These are phyloP conservation scores for Morpho deidamia DNA, from an alignment of 2,888 invertebrate genomes.

Conservation along the genomic window DNA sequence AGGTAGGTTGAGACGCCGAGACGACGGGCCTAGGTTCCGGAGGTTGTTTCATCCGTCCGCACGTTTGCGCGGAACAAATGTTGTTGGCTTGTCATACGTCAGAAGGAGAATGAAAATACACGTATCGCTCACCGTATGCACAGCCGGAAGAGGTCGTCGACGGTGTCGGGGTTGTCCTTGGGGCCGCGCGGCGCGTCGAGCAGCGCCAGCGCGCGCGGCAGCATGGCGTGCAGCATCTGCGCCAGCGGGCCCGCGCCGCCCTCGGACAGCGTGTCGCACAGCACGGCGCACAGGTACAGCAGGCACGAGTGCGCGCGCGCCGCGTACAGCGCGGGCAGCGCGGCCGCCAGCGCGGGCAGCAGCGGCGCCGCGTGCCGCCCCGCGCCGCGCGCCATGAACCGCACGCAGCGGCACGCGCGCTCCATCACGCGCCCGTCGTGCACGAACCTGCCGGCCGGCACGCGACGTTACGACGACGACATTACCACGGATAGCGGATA, in stretches of 20 bases:
- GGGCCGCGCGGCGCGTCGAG: constrained; percentile 86
- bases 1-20: too few relatives aligned
- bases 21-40: too few relatives aligned
- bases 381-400: constrained; percentile 93
- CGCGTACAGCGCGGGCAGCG: constrained; percentile 86
- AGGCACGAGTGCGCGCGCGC: constrained; percentile 84
- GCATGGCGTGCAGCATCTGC: constrained; percentile 92
- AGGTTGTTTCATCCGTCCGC: too few relatives aligned
- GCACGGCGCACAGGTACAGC: constrained; percentile 90
- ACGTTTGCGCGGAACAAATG: too few relatives aligned
- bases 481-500: too few relatives aligned
- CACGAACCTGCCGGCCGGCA: constrained; percentile 38
- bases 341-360: constrained; percentile 84
- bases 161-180: constrained; percentile 96
- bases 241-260: constrained; percentile 86
- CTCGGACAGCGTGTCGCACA: constrained; percentile 85
- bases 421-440: constrained; percentile 93
- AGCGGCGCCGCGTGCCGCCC: constrained; percentile 86
- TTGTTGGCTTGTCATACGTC: too few relatives aligned
- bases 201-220: constrained; percentile 88
- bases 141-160: constrained; percentile 96
- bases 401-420: constrained; percentile 91
- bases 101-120: too few relatives aligned
- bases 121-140: constrained; percentile 77
- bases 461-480: too few relatives aligned